Conservation (phyloP, 2,797 vertebrate genomes). For the Gadopsis marmoratus region DNA sequence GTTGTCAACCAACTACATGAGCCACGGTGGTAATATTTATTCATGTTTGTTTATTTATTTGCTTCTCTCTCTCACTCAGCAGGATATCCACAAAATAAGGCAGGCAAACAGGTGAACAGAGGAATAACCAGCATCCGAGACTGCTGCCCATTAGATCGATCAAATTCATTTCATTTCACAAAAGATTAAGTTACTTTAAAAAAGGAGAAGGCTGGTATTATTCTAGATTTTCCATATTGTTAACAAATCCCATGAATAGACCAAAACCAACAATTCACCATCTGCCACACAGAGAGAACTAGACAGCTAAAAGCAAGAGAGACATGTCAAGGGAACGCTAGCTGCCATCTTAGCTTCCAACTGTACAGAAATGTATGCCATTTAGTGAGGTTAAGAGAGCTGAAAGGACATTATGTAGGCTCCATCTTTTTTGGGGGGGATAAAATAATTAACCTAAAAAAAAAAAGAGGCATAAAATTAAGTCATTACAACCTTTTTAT, state of each 20-base stretch:
- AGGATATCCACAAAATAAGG: neutral
- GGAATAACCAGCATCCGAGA: neutral
- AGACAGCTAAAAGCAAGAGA: neutral
- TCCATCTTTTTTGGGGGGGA: neutral
- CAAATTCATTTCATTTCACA: neutral
- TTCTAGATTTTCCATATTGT: neutral
- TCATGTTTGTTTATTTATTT: conserved; percentile 8
- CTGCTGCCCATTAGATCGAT: neutral
- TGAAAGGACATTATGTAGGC: neutral
- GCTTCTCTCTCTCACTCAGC: neutral
- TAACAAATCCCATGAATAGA: neutral
- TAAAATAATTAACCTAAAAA: neutral
- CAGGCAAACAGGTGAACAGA: neutral
- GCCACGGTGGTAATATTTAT: neutral
- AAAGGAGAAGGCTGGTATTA: neutral
- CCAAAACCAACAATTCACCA: neutral
- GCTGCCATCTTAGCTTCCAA: neutral
- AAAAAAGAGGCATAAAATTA: neutral
- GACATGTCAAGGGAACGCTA: neutral
- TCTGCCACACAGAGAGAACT: neutral
- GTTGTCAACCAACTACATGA: neutral
- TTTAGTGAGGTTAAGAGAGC: neutral
- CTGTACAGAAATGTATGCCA: too few species aligned
- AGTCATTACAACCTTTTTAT: neutral
- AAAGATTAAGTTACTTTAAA: neutral